Percentiles rank a stretch among this genome's conserved stretches.
Evolutionary conservation across 2,113 vertebrate species (phyloP).

Genomic region (Myrmophylax atrothorax): DNA sequence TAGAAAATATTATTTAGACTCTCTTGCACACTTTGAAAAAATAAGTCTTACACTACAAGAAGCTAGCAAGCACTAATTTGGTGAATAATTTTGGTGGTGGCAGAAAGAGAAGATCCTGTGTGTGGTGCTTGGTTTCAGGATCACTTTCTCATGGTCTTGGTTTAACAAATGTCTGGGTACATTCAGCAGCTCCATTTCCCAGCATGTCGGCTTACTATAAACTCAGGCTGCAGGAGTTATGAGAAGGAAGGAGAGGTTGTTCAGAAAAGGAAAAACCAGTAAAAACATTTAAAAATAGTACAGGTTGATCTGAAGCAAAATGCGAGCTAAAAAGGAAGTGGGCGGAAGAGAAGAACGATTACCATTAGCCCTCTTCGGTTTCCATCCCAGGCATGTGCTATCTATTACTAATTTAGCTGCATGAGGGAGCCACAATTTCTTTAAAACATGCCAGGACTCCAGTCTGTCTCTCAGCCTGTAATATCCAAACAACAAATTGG

Average conservation of each 20-base stretch:
- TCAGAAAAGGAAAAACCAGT: not conserved
- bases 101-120: not conserved
- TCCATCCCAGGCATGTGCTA: not conserved
- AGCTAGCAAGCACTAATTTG: not conserved
- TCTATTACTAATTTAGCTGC: conserved; percentile 54
- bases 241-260: not conserved
- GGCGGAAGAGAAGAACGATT: not conserved
- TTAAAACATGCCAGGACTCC: conserved; percentile 46
- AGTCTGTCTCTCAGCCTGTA: conserved; percentile 52
- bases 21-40: not conserved
- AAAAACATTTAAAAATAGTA: not conserved
- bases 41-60: not conserved
- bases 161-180: not conserved
- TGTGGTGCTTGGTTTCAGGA: not conserved
- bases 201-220: not conserved
- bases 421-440: conserved; percentile 18
- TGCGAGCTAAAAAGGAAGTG: not conserved
- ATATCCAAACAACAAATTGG: conserved; percentile 57
- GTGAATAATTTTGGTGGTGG: not conserved
- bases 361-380: not conserved
- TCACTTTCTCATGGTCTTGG: not conserved
- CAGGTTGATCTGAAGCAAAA: not conserved
- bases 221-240: not conserved
- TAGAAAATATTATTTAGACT: not conserved
- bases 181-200: not conserved